A percentile compares a stretch with the other conserved stretches of the same genome.
Evolutionary conservation across 1,140 invertebrate genomes (phyloP).

Genomic region (Ditylenchus dipsaci): DNA sequence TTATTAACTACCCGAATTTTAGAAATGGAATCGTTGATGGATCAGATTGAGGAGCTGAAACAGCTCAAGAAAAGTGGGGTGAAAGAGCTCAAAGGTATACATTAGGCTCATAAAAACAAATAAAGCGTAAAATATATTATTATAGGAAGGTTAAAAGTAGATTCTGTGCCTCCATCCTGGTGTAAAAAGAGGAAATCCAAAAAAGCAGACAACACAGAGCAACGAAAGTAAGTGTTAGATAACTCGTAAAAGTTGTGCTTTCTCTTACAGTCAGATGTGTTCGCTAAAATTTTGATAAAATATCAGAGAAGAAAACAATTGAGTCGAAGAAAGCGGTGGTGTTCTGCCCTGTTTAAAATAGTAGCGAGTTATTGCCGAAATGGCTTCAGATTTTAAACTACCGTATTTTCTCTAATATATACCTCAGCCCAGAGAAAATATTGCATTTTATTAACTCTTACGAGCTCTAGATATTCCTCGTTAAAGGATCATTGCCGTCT

Average conservation of each 20-base stretch:
- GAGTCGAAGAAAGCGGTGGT: too few relatives aligned
- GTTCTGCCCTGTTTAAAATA: too few relatives aligned
- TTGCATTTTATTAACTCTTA: too few relatives aligned
- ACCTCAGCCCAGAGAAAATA: too few relatives aligned
- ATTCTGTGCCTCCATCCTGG: conserved; percentile 7
- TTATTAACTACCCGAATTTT: neutral
- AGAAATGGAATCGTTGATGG: conserved; percentile 28
- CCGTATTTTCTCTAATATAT: too few relatives aligned
- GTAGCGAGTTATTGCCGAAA: too few relatives aligned
- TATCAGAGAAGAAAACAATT: too few relatives aligned
- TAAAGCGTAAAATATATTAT: neutral
- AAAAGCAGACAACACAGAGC: conserved; percentile 23
- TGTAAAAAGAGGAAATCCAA: conserved; percentile 11
- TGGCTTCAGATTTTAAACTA: too few relatives aligned
- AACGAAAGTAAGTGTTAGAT: conserved; percentile 17
- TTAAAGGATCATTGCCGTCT: too few relatives aligned
- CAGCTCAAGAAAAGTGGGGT: conserved; percentile 15
- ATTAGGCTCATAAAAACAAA: neutral
- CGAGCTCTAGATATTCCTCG: too few relatives aligned
- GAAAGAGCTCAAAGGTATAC: conserved; percentile 24
- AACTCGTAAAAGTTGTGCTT: neutral
- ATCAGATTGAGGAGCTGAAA: conserved; percentile 30
- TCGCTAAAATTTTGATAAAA: too few relatives aligned
- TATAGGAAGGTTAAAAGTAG: conserved; percentile 24
- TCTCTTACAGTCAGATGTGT: too few relatives aligned